Evolutionary conservation across 2,888 invertebrate genomes (phyloP), one percentile per base, ranked within the genome.

Genomic region (Micropterix aruncella): DNA sequence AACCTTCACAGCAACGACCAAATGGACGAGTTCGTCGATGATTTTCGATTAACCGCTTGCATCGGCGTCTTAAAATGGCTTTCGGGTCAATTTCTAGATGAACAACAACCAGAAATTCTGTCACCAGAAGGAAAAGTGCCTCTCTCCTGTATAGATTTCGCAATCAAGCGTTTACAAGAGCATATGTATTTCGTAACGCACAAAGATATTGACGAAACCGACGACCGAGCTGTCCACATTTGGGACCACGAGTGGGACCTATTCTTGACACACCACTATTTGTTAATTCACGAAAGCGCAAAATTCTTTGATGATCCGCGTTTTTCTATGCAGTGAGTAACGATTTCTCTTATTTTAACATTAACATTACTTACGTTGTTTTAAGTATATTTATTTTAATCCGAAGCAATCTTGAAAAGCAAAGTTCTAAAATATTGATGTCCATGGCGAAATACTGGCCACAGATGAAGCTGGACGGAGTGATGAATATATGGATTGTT

Each of bases 161-260:
- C 93, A 1, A 73, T 88, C 45, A 77, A 75, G 51, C 77, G 92
- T 50, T 78, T 89, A 53, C 77, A 78, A 47, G 87, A 88, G 56
- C 87, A 79, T 55, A 70, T 91, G n/a, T 74, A 78, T 3, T 74
- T 74, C 53, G 79, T 79, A 50, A 77, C 79, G 17, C 87, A 89
- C 58, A 80, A 77, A 55, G 83, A 84, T 53, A 81, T 84, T 51
- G 82, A 88, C 54, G 84, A 86, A 50, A 76, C 81, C 2, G 84
- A 83, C 53, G 77, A 77, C 42, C 67, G 69, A 48, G 48, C 52
- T 15, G 71, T 75, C 41, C 70, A 77, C 51, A 65, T 86, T 39
- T 86, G 86, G 81, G 83, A 87, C 50, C 83, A 86, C 55, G 89
- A 93, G 58, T 94, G 94, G 94, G 89, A 91, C 56, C 80, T 83